These are phyloP conservation scores for Aphelenchoides bicaudatus DNA, from an alignment of 2,888 invertebrate genomes.

Conservation along the genomic window DNA sequence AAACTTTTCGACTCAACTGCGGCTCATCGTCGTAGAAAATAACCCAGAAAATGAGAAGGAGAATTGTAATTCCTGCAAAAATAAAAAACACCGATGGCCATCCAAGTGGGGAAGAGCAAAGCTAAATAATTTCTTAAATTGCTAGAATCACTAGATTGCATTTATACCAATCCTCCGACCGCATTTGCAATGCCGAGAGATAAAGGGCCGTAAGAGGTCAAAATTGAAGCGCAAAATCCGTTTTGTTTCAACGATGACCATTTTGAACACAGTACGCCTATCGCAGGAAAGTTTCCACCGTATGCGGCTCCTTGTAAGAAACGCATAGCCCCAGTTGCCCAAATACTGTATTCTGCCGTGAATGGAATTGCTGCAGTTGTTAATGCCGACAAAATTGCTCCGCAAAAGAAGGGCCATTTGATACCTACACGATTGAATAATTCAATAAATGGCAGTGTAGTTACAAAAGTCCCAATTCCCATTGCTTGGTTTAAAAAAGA, in stretches of 20 bases:
- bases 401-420: slow-evolving; percentile 11
- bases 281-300: slow-evolving; percentile 17
- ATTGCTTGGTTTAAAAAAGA: slow-evolving; percentile 12
- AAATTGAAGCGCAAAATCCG: slow-evolving; percentile 13
- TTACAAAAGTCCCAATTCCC: slow-evolving; percentile 5
- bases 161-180: slow-evolving; percentile 11
- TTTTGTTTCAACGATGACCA: slow-evolving; percentile 24
- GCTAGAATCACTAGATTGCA: neutral
- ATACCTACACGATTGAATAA: slow-evolving; percentile 1
- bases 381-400: slow-evolving; percentile 8
- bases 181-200: slow-evolving; percentile 15
- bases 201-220: slow-evolving; percentile 15
- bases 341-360: slow-evolving; percentile 6
- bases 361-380: slow-evolving; percentile 12
- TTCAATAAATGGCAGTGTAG: slow-evolving; percentile 16
- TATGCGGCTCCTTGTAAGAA: slow-evolving; percentile 15
- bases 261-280: slow-evolving; percentile 9
- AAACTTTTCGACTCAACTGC: slow-evolving; percentile 17
- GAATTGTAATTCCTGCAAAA: neutral
- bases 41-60: neutral
- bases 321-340: neutral
- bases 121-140: slow-evolving; percentile 8
- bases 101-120: too few species aligned
- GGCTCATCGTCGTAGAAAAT: slow-evolving; percentile 20
- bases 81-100: slow-evolving; percentile 1